These are phyloP conservation scores for Ecdyonurus torrentis DNA, from an alignment of 2,888 invertebrate genomes.

Conservation along the genomic window DNA sequence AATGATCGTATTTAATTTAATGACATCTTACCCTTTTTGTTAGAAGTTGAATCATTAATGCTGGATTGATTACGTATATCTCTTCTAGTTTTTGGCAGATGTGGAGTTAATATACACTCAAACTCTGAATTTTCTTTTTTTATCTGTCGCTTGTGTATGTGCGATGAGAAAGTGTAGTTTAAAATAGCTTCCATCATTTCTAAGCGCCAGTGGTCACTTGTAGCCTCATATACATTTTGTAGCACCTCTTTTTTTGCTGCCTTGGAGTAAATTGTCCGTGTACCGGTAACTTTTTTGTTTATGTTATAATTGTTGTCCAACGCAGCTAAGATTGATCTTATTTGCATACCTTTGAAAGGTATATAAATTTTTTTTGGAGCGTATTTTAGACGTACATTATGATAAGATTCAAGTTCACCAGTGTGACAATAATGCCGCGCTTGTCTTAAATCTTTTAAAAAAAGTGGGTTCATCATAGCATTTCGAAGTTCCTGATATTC, in stretches of 20 bases:
- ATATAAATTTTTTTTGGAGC: background rate
- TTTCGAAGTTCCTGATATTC: background rate
- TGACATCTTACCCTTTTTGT: too few species aligned
- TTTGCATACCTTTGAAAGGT: background rate
- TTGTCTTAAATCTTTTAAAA: background rate
- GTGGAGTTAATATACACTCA: background rate
- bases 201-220: background rate
- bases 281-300: background rate
- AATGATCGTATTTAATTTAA: too few species aligned
- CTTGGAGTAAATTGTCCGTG: background rate
- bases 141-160: background rate
- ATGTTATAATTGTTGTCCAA: background rate
- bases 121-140: background rate
- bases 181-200: background rate
- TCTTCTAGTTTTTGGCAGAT: background rate
- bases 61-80: too few species aligned
- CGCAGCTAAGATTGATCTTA: background rate
- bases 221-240: background rate
- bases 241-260: background rate
- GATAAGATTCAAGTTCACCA: background rate
- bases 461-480: background rate
- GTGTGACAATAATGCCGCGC: background rate
- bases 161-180: too few species aligned
- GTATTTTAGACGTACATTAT: background rate
- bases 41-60: too few species aligned